Conservation (phyloP, 1,140 invertebrate genomes). For the Aphelinus certus region DNA sequence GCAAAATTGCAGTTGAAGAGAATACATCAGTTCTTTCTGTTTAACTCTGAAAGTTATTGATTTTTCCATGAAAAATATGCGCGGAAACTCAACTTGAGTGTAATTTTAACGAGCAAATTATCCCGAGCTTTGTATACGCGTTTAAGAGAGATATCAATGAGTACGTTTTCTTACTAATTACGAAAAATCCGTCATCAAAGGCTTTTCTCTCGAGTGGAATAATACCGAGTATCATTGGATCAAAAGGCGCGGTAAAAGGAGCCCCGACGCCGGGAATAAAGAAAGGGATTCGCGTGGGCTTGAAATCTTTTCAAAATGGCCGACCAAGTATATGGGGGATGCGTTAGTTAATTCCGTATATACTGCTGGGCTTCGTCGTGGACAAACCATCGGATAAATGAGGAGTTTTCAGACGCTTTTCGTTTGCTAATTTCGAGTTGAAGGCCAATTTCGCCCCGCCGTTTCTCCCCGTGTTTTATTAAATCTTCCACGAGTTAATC, state of each 20-base stretch:
- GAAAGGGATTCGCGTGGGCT: constrained; percentile 1
- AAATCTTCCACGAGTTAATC: too few relatives aligned
- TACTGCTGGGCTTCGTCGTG: constrained; percentile 1
- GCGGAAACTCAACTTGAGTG: too few relatives aligned
- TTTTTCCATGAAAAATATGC: too few relatives aligned
- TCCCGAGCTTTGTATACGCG: too few relatives aligned
- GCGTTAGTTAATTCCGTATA: background rate
- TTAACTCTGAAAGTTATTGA: too few relatives aligned
- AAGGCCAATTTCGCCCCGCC: too few relatives aligned
- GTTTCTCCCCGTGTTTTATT: too few relatives aligned
- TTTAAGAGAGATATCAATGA: too few relatives aligned
- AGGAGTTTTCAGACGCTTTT: background rate
- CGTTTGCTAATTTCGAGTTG: constrained; percentile 1
- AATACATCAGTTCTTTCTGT: too few relatives aligned
- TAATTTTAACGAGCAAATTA: too few relatives aligned
- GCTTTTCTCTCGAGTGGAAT: background rate
- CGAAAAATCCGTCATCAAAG: background rate
- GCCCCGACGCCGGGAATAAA: background rate
- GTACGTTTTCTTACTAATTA: too few relatives aligned
- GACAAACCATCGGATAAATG: background rate
- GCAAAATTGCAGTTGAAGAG: too few relatives aligned
- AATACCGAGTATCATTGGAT: constrained; percentile 20
- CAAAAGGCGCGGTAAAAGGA: constrained; percentile 1
- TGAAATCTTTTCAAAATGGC: constrained; percentile 36
- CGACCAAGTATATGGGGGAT: constrained; percentile 1